Evolutionary conservation across 2,113 vertebrate species (phyloP).

Genomic region (Oncorhynchus mykiss): DNA sequence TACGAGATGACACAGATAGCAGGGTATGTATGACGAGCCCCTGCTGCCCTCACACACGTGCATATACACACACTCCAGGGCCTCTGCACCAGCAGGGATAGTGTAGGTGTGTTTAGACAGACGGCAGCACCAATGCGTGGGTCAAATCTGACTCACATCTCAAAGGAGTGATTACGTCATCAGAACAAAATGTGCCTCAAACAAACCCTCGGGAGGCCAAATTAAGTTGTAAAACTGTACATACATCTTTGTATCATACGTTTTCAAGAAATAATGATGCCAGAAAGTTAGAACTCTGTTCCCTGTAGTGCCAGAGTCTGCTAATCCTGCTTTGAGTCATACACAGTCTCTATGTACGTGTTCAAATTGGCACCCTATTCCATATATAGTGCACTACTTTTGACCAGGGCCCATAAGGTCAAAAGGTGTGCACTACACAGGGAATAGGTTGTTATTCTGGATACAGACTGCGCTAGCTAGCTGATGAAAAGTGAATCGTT

Average conservation of each 20-base stretch:
- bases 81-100: too few species aligned
- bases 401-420: too few species aligned
- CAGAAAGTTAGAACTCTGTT: neutral
- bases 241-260: conserved; percentile 9
- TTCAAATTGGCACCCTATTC: too few species aligned
- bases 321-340: conserved; percentile 55
- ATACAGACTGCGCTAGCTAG: conserved; percentile 42
- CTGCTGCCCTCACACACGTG: neutral
- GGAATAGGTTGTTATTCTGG: too few species aligned
- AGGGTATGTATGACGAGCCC: neutral
- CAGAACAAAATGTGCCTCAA: neutral
- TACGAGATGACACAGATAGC: neutral
- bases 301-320: conserved; percentile 4
- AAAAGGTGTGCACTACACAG: too few species aligned
- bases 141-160: conserved; percentile 35
- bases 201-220: neutral
- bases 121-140: conserved; percentile 1
- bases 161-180: conserved; percentile 22
- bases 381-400: too few species aligned
- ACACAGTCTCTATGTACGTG: conserved; percentile 19
- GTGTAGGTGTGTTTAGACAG: too few species aligned
- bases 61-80: neutral
- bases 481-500: conserved; percentile 50
- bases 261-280: conserved; percentile 18
- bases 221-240: neutral